A percentile compares a stretch with the other conserved stretches of the same genome.
These are phyloP conservation scores for Falco novaeseelandiae DNA, from an alignment of 2,797 vertebrate species.

Conservation along the genomic window DNA sequence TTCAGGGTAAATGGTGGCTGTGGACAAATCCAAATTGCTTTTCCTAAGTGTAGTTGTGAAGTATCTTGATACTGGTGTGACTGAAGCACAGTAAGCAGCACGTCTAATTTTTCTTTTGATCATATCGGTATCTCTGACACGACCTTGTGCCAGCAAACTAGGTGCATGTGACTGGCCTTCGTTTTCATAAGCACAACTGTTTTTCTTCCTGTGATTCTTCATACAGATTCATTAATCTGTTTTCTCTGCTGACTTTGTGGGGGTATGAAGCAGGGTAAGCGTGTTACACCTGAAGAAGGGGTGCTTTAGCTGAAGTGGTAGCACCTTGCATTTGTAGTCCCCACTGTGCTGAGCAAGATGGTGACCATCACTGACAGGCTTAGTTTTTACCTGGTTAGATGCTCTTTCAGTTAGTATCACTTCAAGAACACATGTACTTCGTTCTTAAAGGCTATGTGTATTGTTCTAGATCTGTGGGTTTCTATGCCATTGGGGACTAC, in stretches of 20 bases:
- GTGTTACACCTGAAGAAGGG: background rate
- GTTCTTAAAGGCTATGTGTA: background rate
- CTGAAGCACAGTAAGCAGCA: background rate
- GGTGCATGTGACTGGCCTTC: background rate
- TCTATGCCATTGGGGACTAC: background rate
- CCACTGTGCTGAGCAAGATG: background rate
- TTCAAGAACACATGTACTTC: background rate
- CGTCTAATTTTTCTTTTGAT: background rate
- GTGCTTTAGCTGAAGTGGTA: background rate
- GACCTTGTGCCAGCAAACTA: background rate
- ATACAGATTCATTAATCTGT: background rate
- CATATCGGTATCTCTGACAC: background rate
- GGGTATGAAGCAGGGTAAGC: background rate
- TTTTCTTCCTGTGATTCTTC: background rate
- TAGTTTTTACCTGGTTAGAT: background rate
- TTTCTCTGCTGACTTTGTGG: background rate
- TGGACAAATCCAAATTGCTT: background rate
- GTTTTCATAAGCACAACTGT: background rate
- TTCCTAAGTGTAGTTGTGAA: background rate
- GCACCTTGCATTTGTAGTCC: background rate
- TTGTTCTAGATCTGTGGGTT: background rate
- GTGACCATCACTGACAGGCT: background rate
- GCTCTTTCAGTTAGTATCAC: background rate
- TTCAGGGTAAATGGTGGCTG: background rate
- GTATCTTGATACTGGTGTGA: background rate